These are phyloP conservation scores for Trissolcus basalis DNA, from an alignment of 1,140 invertebrate species.

Conservation along the genomic window DNA sequence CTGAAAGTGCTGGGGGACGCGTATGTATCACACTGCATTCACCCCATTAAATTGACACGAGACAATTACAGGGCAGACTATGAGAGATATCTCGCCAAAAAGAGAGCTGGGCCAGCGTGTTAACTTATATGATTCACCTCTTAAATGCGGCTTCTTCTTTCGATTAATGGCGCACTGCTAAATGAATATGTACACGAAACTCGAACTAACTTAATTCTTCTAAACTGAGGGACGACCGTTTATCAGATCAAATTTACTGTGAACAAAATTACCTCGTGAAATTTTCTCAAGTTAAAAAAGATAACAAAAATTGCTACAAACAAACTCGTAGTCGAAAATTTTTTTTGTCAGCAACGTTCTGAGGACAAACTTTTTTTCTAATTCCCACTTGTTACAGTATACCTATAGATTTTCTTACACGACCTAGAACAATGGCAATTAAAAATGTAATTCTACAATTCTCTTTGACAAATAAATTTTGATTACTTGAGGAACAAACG, in stretches of 20 bases:
- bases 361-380: too few relatives aligned
- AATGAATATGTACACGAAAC: slow-evolving; percentile 75
- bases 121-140: slow-evolving; percentile 72
- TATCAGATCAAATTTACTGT: slow-evolving; percentile 36
- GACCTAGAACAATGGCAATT: too few relatives aligned
- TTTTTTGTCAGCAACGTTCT: too few relatives aligned
- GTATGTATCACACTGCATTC: slow-evolving; percentile 65
- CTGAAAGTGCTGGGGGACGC: slow-evolving; percentile 41
- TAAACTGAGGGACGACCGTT: slow-evolving; percentile 36
- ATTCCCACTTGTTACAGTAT: too few relatives aligned
- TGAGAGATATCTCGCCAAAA: slow-evolving; percentile 34
- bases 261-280: slow-evolving; percentile 21
- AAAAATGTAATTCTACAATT: too few relatives aligned
- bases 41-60: slow-evolving; percentile 56
- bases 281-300: slow-evolving; percentile 8
- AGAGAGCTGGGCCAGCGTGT: slow-evolving; percentile 52
- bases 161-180: slow-evolving; percentile 67
- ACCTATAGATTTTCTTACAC: too few relatives aligned
- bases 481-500: slow-evolving; percentile 26
- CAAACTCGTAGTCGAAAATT: too few relatives aligned
- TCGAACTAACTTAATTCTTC: slow-evolving; percentile 69
- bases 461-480: too few relatives aligned
- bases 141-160: slow-evolving; percentile 67
- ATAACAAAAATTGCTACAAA: not conserved
- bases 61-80: slow-evolving; percentile 55